Evolutionary conservation across 2,797 vertebrate genomes (phyloP), one percentile per base, ranked within the genome.

Genomic region (Cetoscarus ocellatus): DNA sequence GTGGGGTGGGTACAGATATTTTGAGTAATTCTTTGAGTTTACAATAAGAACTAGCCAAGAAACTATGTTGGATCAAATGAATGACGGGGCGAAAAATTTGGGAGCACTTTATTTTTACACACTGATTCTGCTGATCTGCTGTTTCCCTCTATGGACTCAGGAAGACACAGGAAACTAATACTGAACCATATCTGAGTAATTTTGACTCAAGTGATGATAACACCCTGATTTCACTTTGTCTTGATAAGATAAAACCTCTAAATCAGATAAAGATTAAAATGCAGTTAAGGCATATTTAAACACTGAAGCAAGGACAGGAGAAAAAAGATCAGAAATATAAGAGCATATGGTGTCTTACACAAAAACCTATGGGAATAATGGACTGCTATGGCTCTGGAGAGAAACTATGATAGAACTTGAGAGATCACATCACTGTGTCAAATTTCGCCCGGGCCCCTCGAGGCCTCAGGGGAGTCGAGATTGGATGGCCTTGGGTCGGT

Each of bases 361-460:
- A 17, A 19, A 34, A 57, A 68, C 39, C 27, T 17, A 34, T 17
- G 61, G 35, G 18, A 44, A 47, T 67, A 40, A 42, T 15, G 10
- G 53, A 35, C 53, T 17, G 14, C 58, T 57, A 52, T 19, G 18
- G 27, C 49, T 69, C 42, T 42, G 57, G 11, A 70, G 73, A 57
- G 79, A 73, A 70, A 55, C 55, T 64, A 64, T 17, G 82, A 79
- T 82, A 52, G 81, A 81, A 86, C 48, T 53, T 73, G 68, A 78
- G 72, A 84, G 53, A 85, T 90, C n/a, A 6, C 88, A 84, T 84
- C 70, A 54, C 19, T 61, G 73, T 89, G 91, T 86, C 70, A 88
- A 70, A 91, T 92, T 83, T 92, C 81, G 90, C 65, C 7, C 6
- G 45, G 69, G 84, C 73, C 80, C 76, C 68, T 1, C 49, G 58